Evolutionary conservation across 2,797 vertebrate genomes (phyloP).

Genomic region (Lepus townsendii): DNA sequence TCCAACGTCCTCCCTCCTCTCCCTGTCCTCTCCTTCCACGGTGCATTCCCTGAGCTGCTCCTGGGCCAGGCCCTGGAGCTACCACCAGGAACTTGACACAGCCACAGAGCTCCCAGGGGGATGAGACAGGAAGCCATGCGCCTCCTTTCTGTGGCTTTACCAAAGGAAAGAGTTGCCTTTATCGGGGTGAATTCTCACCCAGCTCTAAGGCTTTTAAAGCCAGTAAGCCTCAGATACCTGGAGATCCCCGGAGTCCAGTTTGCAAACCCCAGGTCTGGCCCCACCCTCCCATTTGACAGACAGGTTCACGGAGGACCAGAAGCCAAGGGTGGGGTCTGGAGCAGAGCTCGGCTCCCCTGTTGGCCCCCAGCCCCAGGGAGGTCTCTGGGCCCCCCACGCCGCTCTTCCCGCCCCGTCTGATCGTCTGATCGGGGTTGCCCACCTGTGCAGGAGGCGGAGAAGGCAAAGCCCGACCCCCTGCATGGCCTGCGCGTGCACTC

Average conservation of each 20-base stretch:
- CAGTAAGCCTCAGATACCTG: not conserved
- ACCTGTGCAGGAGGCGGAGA: constrained; percentile 86
- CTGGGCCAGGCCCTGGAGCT: not conserved
- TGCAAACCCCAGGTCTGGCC: not conserved
- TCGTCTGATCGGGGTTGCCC: not conserved
- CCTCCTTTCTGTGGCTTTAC: not conserved
- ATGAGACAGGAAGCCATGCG: not conserved
- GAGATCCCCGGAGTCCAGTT: not conserved
- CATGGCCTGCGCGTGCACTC: constrained; percentile 92
- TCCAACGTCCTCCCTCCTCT: not conserved
- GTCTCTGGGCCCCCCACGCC: not conserved
- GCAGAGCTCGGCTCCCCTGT: not conserved
- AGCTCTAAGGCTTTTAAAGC: not conserved
- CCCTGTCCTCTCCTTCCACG: not conserved
- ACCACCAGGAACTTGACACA: not conserved
- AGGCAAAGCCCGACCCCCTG: constrained; percentile 87
- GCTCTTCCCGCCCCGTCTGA: not conserved
- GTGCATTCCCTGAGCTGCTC: not conserved
- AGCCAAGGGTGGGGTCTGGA: not conserved
- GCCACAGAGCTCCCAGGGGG: not conserved
- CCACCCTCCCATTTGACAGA: not conserved
- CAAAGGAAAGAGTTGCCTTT: not conserved
- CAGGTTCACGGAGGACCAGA: not conserved
- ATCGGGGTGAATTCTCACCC: not conserved
- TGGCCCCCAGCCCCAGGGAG: not conserved